phyloP scores from a whole-genome alignment of 1,140 invertebrate species.

The Lasioglossum albipes region DNA sequence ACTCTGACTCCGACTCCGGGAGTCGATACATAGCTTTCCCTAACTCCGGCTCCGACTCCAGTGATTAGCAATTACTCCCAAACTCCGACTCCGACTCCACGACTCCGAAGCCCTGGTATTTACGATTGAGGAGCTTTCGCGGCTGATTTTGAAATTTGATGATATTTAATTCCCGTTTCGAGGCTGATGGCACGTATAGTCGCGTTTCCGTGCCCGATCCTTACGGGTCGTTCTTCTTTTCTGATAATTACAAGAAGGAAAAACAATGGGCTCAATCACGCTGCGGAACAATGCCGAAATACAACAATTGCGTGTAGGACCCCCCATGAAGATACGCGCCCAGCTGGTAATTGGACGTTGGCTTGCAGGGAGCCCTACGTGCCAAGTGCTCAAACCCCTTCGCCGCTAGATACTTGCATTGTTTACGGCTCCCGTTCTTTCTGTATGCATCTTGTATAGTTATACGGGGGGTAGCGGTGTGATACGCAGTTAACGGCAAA shows the following conservation, averaged over 20 bases:
- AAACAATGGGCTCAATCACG: conserved; percentile 79
- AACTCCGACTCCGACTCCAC: too few relatives aligned
- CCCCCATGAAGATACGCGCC: conserved; percentile 78
- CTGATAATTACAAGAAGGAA: conserved; percentile 75
- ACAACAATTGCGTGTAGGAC: conserved; percentile 80
- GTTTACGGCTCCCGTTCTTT: conserved; percentile 65
- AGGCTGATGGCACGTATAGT: neutral
- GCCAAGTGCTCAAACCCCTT: conserved; percentile 77
- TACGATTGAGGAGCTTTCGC: too few relatives aligned
- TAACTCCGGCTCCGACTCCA: too few relatives aligned
- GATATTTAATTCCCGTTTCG: neutral
- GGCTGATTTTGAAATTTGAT: too few relatives aligned
- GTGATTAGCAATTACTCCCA: too few relatives aligned
- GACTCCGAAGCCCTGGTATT: too few relatives aligned
- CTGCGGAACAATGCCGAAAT: conserved; percentile 76
- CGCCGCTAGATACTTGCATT: conserved; percentile 70
- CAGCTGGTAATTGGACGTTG: conserved; percentile 78
- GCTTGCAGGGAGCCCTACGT: conserved; percentile 73
- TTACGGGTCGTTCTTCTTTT: conserved; percentile 38
- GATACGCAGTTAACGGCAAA: conserved; percentile 58
- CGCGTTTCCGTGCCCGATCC: conserved; percentile 29
- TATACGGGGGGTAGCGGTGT: conserved; percentile 19
- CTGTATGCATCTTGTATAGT: conserved; percentile 46
- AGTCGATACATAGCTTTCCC: too few relatives aligned
- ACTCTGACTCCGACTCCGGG: too few relatives aligned